These are phyloP conservation scores for Cotesia vestalis DNA, from an alignment of 1,140 invertebrate genomes.

Conservation along the genomic window DNA sequence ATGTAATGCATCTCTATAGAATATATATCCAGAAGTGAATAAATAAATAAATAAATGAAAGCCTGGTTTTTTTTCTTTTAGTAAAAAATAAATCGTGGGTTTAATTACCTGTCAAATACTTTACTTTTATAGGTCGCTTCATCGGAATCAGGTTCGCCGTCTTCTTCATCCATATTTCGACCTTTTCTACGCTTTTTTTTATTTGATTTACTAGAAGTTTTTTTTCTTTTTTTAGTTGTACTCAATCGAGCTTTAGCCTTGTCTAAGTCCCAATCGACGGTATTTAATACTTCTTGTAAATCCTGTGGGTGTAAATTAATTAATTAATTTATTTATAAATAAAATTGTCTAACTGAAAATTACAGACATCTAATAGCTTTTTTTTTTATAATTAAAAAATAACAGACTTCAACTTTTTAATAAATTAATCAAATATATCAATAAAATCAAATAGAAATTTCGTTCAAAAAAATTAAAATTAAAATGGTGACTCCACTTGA, in stretches of 20 bases:
- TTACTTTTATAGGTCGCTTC: slow-evolving; percentile 56
- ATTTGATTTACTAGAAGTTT: slow-evolving; percentile 40
- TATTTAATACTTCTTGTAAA: slow-evolving; percentile 48
- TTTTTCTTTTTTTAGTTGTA: slow-evolving; percentile 43
- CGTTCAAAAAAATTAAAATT: too few relatives aligned
- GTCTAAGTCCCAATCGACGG: slow-evolving; percentile 55
- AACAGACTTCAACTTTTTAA: too few relatives aligned
- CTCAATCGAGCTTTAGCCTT: slow-evolving; percentile 44
- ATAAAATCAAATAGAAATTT: too few relatives aligned
- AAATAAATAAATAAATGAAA: too few relatives aligned
- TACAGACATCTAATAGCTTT: too few relatives aligned
- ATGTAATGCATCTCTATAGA: too few relatives aligned
- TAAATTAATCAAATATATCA: too few relatives aligned
- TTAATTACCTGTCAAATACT: slow-evolving; percentile 58
- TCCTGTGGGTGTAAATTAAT: slow-evolving; percentile 36
- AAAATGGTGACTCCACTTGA: too few relatives aligned
- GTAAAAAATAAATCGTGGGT: slow-evolving; percentile 13
- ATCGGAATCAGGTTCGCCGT: slow-evolving; percentile 58
- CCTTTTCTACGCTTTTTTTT: slow-evolving; percentile 53
- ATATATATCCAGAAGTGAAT: too few relatives aligned
- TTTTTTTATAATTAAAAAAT: too few relatives aligned
- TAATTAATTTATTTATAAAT: background rate
- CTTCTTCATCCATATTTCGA: slow-evolving; percentile 46
- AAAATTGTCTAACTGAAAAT: background rate
- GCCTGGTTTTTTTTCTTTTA: background rate